phyloP scores from a whole-genome alignment of 2,113 vertebrate species.

The Paraplagusia blochii region DNA sequence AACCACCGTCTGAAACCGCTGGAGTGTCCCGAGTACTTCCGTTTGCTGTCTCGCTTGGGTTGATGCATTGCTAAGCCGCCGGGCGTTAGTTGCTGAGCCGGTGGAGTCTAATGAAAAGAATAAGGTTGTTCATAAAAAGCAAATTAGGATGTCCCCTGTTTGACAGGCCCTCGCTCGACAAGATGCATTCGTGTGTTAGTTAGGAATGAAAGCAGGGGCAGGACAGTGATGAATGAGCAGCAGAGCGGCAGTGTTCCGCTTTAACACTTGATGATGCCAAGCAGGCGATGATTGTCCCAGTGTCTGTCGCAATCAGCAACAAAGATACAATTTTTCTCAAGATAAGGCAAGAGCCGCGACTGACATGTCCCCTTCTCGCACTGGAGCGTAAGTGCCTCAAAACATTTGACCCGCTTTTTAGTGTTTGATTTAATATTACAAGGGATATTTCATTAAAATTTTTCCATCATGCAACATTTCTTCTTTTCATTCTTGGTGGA shows the following conservation, averaged over 20 bases:
- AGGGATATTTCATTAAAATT: slow-evolving; percentile 24
- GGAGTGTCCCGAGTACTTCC: slow-evolving; percentile 35
- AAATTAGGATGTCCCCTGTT: slow-evolving; percentile 54
- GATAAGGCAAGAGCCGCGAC: not conserved
- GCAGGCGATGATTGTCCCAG: slow-evolving; percentile 47
- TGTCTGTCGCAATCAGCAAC: slow-evolving; percentile 59
- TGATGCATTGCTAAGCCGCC: slow-evolving; percentile 54
- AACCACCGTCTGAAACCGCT: slow-evolving; percentile 26
- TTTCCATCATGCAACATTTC: slow-evolving; percentile 19
- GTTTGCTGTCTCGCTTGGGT: slow-evolving; percentile 21
- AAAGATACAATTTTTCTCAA: slow-evolving; percentile 23
- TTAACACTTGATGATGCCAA: slow-evolving; percentile 39
- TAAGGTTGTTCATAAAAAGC: slow-evolving; percentile 32
- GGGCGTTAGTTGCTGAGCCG: slow-evolving; percentile 37
- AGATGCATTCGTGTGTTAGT: slow-evolving; percentile 25
- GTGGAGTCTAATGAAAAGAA: slow-evolving; percentile 61
- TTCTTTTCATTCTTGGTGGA: slow-evolving; percentile 44
- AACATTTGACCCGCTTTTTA: slow-evolving; percentile 29
- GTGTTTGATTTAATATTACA: slow-evolving; percentile 39
- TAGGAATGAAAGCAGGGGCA: slow-evolving; percentile 22
- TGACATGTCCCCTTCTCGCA: too few species aligned
- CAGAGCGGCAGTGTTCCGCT: slow-evolving; percentile 43
- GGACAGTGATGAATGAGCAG: slow-evolving; percentile 66
- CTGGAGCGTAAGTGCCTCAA: not conserved
- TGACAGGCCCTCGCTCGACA: slow-evolving; percentile 45